Evolutionary conservation across 2,888 invertebrate genomes (phyloP).

Genomic region (Sympetrum striolatum): DNA sequence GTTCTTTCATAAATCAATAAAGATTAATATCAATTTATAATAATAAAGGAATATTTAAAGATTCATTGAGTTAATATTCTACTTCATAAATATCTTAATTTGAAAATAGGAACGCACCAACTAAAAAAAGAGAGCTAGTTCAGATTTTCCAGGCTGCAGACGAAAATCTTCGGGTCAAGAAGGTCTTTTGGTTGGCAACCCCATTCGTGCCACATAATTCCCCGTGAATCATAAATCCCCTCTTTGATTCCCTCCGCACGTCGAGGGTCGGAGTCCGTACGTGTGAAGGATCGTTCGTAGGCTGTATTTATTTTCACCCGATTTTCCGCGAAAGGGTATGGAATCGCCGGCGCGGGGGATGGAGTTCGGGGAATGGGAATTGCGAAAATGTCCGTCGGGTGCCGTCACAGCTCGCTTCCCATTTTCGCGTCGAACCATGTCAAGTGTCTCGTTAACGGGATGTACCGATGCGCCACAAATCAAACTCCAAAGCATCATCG

Average conservation of each 20-base stretch:
- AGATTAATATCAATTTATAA: no score
- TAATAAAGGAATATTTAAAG: no score
- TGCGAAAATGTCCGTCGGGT: not conserved
- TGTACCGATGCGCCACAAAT: not conserved
- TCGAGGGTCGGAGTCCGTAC: not conserved
- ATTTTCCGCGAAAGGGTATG: not conserved
- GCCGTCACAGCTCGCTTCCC: not conserved
- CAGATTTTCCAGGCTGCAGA: no score
- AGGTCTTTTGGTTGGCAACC: no score
- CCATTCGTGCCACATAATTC: not conserved
- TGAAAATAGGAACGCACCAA: no score
- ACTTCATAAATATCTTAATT: no score
- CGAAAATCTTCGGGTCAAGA: no score
- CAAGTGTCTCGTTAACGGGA: not conserved
- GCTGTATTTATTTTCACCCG: not conserved
- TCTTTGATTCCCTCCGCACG: not conserved
- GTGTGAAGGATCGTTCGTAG: not conserved
- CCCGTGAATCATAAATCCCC: constrained; percentile 33
- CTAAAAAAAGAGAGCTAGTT: no score
- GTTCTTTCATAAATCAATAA: no score
- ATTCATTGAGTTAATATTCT: no score
- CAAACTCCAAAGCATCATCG: not conserved
- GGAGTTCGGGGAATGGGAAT: not conserved
- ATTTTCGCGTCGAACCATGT: not conserved
- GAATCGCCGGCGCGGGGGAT: not conserved